Evolutionary conservation across 1,140 invertebrate species (phyloP), one percentile per base, ranked within the genome.

Genomic region (Vanessa tameamea): DNA sequence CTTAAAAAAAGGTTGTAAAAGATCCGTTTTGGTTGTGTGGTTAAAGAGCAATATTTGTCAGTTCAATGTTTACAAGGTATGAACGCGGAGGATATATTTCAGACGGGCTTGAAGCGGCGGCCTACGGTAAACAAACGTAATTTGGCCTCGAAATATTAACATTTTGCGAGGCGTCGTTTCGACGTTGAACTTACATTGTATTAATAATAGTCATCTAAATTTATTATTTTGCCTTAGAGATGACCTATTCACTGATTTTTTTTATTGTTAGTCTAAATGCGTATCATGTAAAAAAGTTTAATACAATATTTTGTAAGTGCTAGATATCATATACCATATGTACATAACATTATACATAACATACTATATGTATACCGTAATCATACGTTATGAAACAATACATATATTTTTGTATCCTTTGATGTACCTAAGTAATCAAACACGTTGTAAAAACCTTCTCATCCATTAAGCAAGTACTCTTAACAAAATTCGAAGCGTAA

Each of bases 1-100:
- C 4, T 50, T 15, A 14, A 50, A 5, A 20, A 14, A 50, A n/a
- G 48, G 4, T 50, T 50, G 48, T 50, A n/a, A 15, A 50, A 50
- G 48, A 50, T 50, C 16, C 23, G 53, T 57, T 23, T 57, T 7
- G 53, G 8, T 23, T n/a, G 53, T 23, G 53, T 23, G 23, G 13
- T 2, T 74, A 64, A 69, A 50, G 65, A 75, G 74, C 68, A 78
- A 72, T 75, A 76, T 73, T 78, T 75, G 70, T 76, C 77, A 78
- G 74, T 71, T 57, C 68, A 71, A 69, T 78, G 77, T 78, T 78
- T 76, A 76, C 73, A 64, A 59, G 77, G 72, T 78, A 71, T 78
- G 66, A 75, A 75, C 72, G 66, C 77, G 69, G 70, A 48, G 65
- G 72, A 73, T 78, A 72, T 76, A 78, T 78, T 73, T 76, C 73